These are phyloP conservation scores for Crocuta crocuta DNA, from an alignment of 2,113 vertebrate species.

Conservation along the genomic window DNA sequence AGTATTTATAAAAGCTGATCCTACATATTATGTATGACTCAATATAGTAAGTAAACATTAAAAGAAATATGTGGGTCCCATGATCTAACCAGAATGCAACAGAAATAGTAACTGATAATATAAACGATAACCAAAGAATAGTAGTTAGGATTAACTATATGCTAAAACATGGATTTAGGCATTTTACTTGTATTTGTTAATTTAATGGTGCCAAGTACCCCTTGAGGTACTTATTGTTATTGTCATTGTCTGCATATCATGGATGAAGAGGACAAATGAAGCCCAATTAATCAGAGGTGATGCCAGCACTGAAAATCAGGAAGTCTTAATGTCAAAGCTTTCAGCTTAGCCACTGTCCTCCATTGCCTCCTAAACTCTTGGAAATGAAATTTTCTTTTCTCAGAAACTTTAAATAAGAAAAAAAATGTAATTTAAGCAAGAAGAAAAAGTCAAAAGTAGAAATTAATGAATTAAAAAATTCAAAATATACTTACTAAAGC, in stretches of 20 bases:
- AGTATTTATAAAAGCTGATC: background rate
- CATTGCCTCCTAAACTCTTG: background rate
- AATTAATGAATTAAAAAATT: background rate
- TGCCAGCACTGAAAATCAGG: background rate
- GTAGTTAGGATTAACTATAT: background rate
- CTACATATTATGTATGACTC: background rate
- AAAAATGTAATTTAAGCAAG: background rate
- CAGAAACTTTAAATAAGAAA: background rate
- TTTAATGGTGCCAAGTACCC: background rate
- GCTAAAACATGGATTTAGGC: background rate
- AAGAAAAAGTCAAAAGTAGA: background rate
- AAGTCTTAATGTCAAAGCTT: background rate
- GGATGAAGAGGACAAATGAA: background rate
- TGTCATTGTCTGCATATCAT: background rate
- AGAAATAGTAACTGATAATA: background rate
- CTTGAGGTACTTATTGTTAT: background rate
- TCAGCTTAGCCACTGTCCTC: background rate
- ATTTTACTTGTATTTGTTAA: background rate
- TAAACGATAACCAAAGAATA: background rate
- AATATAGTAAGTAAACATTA: background rate
- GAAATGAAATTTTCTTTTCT: background rate
- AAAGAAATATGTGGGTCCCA: background rate
- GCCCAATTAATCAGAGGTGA: background rate
- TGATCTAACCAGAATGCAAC: background rate
- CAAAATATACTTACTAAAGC: background rate